Evolutionary conservation across 92 coral and sea anemone genomes (phyloP).

Genomic region (Diadumene lineata): DNA sequence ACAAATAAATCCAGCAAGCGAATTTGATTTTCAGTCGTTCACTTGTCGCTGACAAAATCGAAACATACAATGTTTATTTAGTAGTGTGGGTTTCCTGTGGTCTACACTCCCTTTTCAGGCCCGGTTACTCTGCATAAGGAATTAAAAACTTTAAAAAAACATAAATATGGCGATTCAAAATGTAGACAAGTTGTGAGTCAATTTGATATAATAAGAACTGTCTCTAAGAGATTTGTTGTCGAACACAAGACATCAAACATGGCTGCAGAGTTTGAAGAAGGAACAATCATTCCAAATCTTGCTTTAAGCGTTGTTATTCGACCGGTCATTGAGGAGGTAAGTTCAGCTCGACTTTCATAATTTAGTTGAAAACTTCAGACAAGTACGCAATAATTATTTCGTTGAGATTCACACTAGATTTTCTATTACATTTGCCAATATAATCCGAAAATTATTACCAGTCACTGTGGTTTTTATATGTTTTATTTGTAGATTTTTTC

Average conservation of each 20-base stretch:
- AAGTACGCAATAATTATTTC: not conserved
- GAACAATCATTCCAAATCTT: slow-evolving; percentile 87
- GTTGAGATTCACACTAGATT: not conserved
- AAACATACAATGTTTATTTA: too few species aligned
- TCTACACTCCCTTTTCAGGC: slow-evolving; percentile 18
- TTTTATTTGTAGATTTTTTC: too few species aligned
- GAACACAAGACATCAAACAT: slow-evolving; percentile 1
- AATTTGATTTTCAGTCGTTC: too few species aligned
- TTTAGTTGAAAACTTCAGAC: not conserved
- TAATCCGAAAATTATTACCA: too few species aligned
- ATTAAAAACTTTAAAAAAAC: slow-evolving; percentile 7
- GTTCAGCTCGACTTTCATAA: not conserved
- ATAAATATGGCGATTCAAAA: slow-evolving; percentile 5
- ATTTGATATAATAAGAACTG: not conserved
- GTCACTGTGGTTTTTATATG: not conserved
- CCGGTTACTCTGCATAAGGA: slow-evolving; percentile 1
- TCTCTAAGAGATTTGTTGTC: not conserved
- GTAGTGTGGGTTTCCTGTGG: slow-evolving; percentile 41
- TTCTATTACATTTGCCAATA: not conserved
- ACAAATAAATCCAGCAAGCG: too few species aligned
- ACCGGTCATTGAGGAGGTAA: slow-evolving; percentile 91
- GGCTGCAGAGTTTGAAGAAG: slow-evolving; percentile 73
- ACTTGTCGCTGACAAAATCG: too few species aligned
- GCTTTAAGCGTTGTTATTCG: slow-evolving; percentile 82
- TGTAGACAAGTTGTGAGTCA: not conserved